Evolutionary conservation across 2,113 vertebrate species (phyloP).

Genomic region (Meleagris gallopavo): DNA sequence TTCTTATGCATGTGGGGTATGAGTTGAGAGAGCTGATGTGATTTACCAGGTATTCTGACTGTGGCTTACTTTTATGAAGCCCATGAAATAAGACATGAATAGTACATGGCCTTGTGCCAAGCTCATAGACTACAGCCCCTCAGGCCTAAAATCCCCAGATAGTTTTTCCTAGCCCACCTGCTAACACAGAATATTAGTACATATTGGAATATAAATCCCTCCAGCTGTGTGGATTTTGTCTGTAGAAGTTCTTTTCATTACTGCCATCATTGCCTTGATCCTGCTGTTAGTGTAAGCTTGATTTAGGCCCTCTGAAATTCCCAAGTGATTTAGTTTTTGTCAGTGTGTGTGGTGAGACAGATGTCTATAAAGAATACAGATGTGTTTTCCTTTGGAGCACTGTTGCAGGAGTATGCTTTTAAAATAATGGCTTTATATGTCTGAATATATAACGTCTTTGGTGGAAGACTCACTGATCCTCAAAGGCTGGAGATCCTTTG

Average conservation of each 20-base stretch:
- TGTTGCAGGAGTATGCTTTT: neutral
- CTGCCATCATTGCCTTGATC: neutral
- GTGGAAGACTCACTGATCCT: neutral
- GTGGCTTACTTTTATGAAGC: neutral
- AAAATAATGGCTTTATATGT: neutral
- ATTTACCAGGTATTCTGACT: neutral
- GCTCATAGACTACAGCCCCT: too few relatives aligned
- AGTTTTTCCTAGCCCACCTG: neutral
- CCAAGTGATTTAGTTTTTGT: neutral
- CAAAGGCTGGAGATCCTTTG: neutral
- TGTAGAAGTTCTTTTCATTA: neutral
- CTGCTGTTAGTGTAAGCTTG: accelerated
- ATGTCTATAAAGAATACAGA: neutral
- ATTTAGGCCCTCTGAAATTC: neutral
- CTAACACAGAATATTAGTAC: neutral
- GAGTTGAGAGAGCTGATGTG: neutral
- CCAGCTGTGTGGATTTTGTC: neutral
- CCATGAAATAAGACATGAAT: neutral
- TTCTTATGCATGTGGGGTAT: accelerated
- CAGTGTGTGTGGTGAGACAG: neutral
- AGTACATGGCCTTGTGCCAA: neutral
- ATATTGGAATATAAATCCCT: neutral
- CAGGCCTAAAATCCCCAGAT: neutral
- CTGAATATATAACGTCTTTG: neutral
- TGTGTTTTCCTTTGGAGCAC: neutral